A percentile compares a stretch with the other conserved stretches of the same genome.
Conservation (phyloP, 2,888 invertebrate genomes). For the Polydesmus complanatus region DNA sequence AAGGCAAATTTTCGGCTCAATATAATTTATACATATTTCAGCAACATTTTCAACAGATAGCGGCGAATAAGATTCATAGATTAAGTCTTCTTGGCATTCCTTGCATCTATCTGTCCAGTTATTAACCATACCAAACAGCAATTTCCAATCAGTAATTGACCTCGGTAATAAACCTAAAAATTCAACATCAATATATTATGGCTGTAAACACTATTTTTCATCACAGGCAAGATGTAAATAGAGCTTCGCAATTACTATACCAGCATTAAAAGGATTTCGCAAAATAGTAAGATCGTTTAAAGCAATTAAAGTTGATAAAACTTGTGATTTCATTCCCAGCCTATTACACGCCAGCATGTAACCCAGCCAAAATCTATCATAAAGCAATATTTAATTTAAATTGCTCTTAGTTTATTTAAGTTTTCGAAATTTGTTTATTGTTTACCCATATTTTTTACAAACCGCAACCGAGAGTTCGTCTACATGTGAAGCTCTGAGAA, state of each 20-base stretch:
- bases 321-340: background rate
- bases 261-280: slow-evolving; percentile 2
- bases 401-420: too few relatives aligned
- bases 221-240: too few relatives aligned
- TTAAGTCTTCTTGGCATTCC: background rate
- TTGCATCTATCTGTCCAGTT: background rate
- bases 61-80: background rate
- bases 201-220: too few relatives aligned
- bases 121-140: background rate
- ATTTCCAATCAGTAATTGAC: slow-evolving; percentile 1
- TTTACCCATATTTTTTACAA: slow-evolving; percentile 7
- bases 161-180: slow-evolving; percentile 3
- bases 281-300: slow-evolving; percentile 2
- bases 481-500: background rate
- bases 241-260: background rate
- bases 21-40: background rate
- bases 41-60: background rate
- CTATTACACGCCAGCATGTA: background rate
- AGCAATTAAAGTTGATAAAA: background rate
- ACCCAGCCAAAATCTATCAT: slow-evolving; percentile 11
- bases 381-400: too few relatives aligned
- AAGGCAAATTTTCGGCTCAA: background rate
- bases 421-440: too few relatives aligned
- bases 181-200: too few relatives aligned
- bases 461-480: too few relatives aligned